Percentiles rank a stretch among this genome's conserved stretches.
Conservation (phyloP, 2,888 invertebrate species). For the Drosophila kokeensis region DNA sequence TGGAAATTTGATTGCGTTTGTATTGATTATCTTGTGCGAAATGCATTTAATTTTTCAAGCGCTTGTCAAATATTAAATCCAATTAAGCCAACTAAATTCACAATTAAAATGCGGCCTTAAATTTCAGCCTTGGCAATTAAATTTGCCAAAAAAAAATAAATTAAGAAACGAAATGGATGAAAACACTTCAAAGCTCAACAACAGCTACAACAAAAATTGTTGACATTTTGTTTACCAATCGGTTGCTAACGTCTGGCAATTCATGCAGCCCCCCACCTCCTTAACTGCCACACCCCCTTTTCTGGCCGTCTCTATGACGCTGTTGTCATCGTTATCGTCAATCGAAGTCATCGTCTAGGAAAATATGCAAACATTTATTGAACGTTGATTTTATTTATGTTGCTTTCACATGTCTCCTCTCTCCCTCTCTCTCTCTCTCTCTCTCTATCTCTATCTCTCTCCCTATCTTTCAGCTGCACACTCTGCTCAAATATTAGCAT, state of each 20-base stretch:
- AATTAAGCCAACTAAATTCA: slow-evolving; percentile 39
- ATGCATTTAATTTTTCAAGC: slow-evolving; percentile 23
- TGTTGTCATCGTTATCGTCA: slow-evolving; percentile 64
- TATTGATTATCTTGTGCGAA: slow-evolving; percentile 26
- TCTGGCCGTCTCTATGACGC: neutral
- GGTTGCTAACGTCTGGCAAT: slow-evolving; percentile 60
- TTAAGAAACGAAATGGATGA: neutral
- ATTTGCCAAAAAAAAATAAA: slow-evolving; percentile 21
- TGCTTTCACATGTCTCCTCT: slow-evolving; percentile 42
- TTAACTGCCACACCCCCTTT: slow-evolving; percentile 13
- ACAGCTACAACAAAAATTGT: slow-evolving; percentile 30
- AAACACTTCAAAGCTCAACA: slow-evolving; percentile 13
- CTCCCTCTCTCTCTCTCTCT: neutral
- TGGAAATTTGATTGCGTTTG: slow-evolving; percentile 32
- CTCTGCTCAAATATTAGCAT: slow-evolving; percentile 68
- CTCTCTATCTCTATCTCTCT: neutral
- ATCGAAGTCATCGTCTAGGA: slow-evolving; percentile 72
- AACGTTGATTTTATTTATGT: slow-evolving; percentile 79
- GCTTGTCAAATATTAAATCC: slow-evolving; percentile 54
- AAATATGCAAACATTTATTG: slow-evolving; percentile 80
- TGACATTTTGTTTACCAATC: slow-evolving; percentile 55
- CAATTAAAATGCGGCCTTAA: slow-evolving; percentile 35
- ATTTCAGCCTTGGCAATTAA: slow-evolving; percentile 41
- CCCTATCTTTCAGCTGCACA: neutral
- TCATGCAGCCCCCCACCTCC: neutral